These are phyloP conservation scores for Lysiphlebus fabarum DNA, from an alignment of 1,140 invertebrate species.

Conservation along the genomic window DNA sequence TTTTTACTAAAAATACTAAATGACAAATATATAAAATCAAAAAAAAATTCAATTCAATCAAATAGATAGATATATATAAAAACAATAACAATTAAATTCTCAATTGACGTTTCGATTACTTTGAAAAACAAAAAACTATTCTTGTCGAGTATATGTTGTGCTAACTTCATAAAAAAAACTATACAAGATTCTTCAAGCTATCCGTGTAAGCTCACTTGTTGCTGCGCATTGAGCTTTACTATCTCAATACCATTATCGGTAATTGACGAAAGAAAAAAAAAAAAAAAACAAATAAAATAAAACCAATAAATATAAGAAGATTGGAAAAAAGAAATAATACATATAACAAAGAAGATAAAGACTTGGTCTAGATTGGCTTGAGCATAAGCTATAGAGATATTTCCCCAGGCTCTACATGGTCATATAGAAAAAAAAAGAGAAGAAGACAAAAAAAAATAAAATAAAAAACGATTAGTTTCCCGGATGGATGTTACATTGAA, in stretches of 20 bases:
- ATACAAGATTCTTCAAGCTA: neutral
- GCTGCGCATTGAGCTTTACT: slow-evolving; percentile 1
- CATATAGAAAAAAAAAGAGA: neutral
- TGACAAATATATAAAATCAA: too few species aligned
- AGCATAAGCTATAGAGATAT: neutral
- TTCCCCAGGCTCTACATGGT: too few species aligned
- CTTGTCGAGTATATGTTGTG: too few species aligned
- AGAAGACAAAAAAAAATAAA: neutral
- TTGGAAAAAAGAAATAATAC: neutral
- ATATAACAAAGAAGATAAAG: neutral
- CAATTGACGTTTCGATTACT: too few species aligned
- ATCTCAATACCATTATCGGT: slow-evolving; percentile 12
- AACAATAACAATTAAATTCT: too few species aligned
- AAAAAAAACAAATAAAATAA: neutral
- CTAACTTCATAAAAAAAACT: neutral
- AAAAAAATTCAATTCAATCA: too few species aligned
- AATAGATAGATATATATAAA: too few species aligned
- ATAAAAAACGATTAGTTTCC: slow-evolving; percentile 11
- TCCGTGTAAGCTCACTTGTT: slow-evolving; percentile 8
- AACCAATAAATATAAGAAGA: neutral
- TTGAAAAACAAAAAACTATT: too few species aligned
- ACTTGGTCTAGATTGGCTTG: neutral
- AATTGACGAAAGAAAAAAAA: slow-evolving; percentile 7
- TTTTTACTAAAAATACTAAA: too few species aligned
- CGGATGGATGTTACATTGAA: too few species aligned